Base-by-base conservation (phyloP, 37 sponge, comb jelly and placozoan genomes). In the Halichondria panicea region DNA sequence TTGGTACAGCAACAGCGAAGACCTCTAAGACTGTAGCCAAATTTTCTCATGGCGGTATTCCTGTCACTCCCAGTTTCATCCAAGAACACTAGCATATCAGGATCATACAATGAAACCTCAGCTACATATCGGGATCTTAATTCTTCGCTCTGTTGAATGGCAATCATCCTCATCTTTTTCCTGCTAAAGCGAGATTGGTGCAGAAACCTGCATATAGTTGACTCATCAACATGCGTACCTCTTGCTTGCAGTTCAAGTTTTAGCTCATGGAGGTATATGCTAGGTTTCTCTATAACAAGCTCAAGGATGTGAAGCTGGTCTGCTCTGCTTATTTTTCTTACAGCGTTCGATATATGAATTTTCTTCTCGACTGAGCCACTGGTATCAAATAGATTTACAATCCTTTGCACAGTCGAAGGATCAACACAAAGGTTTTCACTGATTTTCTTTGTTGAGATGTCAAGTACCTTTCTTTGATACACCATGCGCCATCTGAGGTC, bases 61-160 rank as follows among this genome's bases (percentile, higher is more conserved):
- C 76, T 36, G 48, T 61, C 32, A 30, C 76, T 43, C 3, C 77
- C 77, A 27, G 79, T 78, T 39, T 78, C 79, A 67, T 78, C 79
- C 7, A 78, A 5, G 31, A 78, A 78, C 24, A 78, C 64, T 22
- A 79, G 22, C 70, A 79, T 79, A 32, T 70, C 46, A 4, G 55
- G 45, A 22, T 34, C 27, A 33, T 75, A 75, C 27, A 43, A 19
- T 11, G 30, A 28, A 5, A 75, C 63, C 30, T 75, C 76, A 24
- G 46, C 32, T 27, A 61, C 19, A 27, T 43, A 75, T 40, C 48
- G 9, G 15, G 76, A 56, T 38, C 73, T 56, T 31, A 53, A 55
- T 56, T 55, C 73, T 15, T 55, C 58, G 13, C 58, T 55, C 28
- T 55, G 73, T 27, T 72, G 58, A 9, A 55, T 33, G 25, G 73